Conservation (phyloP, 2,888 invertebrate species). For the Stictocephala bisonia region DNA sequence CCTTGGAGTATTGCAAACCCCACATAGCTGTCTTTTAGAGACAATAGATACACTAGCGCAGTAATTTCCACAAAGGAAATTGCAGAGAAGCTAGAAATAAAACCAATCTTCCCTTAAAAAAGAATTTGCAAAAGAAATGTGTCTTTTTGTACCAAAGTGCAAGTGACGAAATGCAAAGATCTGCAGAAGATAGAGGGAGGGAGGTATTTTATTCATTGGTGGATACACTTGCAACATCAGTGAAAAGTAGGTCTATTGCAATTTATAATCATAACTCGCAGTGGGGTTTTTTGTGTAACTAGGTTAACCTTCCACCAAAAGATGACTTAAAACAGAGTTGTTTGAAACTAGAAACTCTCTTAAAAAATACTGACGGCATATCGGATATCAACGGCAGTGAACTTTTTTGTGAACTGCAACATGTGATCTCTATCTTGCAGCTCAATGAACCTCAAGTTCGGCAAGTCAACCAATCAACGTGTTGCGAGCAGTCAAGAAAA, state of each 20-base stretch:
- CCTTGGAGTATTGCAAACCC: too few species aligned
- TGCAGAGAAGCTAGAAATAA: too few species aligned
- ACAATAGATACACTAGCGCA: too few species aligned
- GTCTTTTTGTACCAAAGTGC: too few species aligned
- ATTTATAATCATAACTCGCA: background rate
- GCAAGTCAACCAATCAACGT: slow-evolving; percentile 19
- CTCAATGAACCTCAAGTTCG: background rate
- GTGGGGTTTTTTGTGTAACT: slow-evolving; percentile 13
- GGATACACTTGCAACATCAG: too few species aligned
- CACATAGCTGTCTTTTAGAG: too few species aligned
- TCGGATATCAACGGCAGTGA: background rate
- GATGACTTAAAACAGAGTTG: slow-evolving; percentile 1
- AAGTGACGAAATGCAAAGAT: too few species aligned
- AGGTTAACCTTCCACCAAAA: background rate
- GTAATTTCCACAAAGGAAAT: too few species aligned
- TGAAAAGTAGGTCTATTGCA: background rate
- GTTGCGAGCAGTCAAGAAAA: slow-evolving; percentile 1
- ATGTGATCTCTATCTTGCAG: background rate
- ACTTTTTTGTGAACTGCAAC: slow-evolving; percentile 7
- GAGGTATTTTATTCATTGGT: too few species aligned
- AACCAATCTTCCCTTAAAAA: too few species aligned
- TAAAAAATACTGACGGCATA: background rate
- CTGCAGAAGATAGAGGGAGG: too few species aligned
- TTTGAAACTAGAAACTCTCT: slow-evolving; percentile 16
- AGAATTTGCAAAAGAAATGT: too few species aligned